These are phyloP conservation scores for Lathronympha strigana DNA, from an alignment of 2,888 invertebrate genomes.

Conservation along the genomic window DNA sequence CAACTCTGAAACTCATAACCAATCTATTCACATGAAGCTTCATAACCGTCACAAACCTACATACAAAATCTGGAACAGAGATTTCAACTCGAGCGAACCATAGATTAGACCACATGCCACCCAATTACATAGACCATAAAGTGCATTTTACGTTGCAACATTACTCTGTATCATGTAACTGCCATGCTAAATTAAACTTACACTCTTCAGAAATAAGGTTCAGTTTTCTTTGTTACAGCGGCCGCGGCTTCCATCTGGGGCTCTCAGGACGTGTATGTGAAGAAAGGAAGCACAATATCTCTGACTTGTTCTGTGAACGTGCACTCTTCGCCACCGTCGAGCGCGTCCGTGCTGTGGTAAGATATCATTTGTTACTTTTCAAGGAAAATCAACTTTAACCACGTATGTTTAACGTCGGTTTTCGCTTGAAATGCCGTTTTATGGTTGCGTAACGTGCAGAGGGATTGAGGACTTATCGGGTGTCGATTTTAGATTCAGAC, in stretches of 20 bases:
- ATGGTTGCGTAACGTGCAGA: conserved; percentile 28
- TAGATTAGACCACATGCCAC: conserved; percentile 29
- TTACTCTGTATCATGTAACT: conserved; percentile 9
- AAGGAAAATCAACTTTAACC: not conserved
- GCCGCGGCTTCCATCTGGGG: conserved; percentile 94
- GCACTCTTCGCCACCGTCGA: conserved; percentile 90
- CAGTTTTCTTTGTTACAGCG: conserved; percentile 85
- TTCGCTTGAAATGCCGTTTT: not conserved
- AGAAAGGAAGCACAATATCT: conserved; percentile 95
- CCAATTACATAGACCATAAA: conserved; percentile 38
- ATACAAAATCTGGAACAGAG: conserved; percentile 35
- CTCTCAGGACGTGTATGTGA: conserved; percentile 94
- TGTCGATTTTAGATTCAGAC: conserved; percentile 29
- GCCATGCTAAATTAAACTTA: conserved; percentile 5
- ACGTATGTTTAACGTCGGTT: not conserved
- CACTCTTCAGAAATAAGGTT: conserved; percentile 47
- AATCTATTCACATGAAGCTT: conserved; percentile 28
- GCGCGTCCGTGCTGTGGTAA: conserved; percentile 88
- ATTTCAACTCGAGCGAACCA: conserved; percentile 21
- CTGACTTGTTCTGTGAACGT: conserved; percentile 94
- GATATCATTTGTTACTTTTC: conserved; percentile 51
- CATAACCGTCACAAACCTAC: conserved; percentile 28
- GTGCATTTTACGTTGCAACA: conserved; percentile 40
- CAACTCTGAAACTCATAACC: conserved; percentile 5
- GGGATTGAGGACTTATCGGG: conserved; percentile 26